Percentiles rank a stretch among this genome's conserved stretches.
Evolutionary conservation across 2,888 invertebrate species (phyloP).

Genomic region (Laothoe populi): DNA sequence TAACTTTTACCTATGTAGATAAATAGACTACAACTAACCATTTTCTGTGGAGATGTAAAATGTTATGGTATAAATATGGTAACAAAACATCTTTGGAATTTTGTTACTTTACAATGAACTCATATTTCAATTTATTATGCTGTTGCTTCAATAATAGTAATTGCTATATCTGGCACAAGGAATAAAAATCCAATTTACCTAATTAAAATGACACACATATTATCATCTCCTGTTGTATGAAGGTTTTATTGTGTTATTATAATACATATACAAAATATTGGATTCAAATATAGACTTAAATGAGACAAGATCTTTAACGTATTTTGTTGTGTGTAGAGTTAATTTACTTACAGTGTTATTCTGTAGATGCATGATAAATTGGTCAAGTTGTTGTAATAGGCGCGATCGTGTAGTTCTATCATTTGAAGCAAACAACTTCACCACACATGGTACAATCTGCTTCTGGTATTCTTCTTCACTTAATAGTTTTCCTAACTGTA

Average conservation of each 20-base stretch:
- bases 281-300: background rate
- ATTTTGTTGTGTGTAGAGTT: background rate
- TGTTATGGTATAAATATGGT: background rate
- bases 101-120: too few relatives aligned
- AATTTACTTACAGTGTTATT: constrained; percentile 86
- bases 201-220: background rate
- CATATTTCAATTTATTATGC: background rate
- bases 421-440: constrained; percentile 97
- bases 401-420: constrained; percentile 98
- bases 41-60: background rate
- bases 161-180: background rate
- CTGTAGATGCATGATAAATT: constrained; percentile 93
- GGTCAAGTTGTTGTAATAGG: constrained; percentile 96
- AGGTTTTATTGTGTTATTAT: background rate
- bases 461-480: constrained; percentile 97
- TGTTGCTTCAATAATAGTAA: background rate
- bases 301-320: background rate
- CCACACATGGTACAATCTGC: constrained; percentile 98
- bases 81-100: background rate
- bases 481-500: constrained; percentile 94
- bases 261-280: background rate
- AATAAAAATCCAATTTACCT: background rate
- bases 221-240: background rate
- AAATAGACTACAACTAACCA: too few relatives aligned
- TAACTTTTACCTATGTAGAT: constrained; percentile 3